phyloP scores from a whole-genome alignment of 2,797 vertebrate species.

The Neoniphon sammara region DNA sequence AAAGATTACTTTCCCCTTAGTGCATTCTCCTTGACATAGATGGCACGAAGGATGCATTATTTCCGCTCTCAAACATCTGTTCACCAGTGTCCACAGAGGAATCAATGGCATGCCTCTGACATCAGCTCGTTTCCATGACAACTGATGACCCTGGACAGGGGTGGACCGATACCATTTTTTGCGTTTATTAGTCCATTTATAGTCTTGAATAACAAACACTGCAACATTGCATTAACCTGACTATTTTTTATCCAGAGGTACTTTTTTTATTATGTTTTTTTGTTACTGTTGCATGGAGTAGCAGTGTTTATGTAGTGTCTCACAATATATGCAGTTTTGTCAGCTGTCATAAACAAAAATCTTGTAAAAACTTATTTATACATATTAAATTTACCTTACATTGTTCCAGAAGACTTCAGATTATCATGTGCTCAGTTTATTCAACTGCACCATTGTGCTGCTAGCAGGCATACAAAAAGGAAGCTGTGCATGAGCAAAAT shows the following conservation, averaged over 20 bases:
- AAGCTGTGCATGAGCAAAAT: no score
- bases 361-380: no score
- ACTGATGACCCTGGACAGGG: slow-evolving; percentile 2
- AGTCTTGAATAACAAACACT: no score
- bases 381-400: no score
- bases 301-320: no score
- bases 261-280: slow-evolving; percentile 1
- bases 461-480: no score
- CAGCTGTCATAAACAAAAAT: no score
- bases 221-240: not conserved
- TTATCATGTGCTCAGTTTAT: no score
- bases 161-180: slow-evolving; percentile 9
- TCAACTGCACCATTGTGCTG: no score
- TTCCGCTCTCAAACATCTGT: slow-evolving; percentile 43
- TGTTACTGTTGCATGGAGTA: not conserved
- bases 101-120: slow-evolving; percentile 33
- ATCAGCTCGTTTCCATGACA: slow-evolving; percentile 14
- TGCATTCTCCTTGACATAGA: slow-evolving; percentile 27
- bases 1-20: slow-evolving; percentile 24
- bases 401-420: no score
- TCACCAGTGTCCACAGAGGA: slow-evolving; percentile 20
- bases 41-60: slow-evolving; percentile 47
- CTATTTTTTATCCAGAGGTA: not conserved
- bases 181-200: slow-evolving; percentile 1
- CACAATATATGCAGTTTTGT: no score